A percentile compares a stretch with the other conserved stretches of the same genome.
Conservation (phyloP, 2,888 invertebrate species). For the Choreutis nemorana region DNA sequence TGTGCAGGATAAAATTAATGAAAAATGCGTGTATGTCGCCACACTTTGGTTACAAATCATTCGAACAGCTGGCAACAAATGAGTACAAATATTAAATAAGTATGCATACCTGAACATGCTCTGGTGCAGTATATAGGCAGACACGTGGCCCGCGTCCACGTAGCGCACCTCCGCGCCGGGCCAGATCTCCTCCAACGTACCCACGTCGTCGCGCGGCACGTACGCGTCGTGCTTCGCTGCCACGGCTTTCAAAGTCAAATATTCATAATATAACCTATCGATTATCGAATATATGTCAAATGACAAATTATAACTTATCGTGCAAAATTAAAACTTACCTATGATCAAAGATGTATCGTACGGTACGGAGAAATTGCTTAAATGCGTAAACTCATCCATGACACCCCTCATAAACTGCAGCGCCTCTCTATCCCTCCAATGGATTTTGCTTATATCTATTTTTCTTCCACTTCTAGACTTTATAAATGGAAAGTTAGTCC, state of each 20-base stretch:
- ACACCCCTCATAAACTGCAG: constrained; percentile 95
- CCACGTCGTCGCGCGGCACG: constrained; percentile 86
- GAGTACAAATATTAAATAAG: background rate
- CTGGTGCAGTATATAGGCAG: constrained; percentile 87
- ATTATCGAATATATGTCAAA: background rate
- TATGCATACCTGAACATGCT: constrained; percentile 80
- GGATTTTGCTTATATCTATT: constrained; percentile 68
- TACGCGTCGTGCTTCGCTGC: constrained; percentile 91
- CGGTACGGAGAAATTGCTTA: constrained; percentile 89
- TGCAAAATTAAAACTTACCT: constrained; percentile 26
- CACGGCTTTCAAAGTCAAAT: constrained; percentile 75
- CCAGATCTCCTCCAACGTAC: constrained; percentile 89
- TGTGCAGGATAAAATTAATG: no score
- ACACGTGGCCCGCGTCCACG: constrained; percentile 89
- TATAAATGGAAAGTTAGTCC: constrained; percentile 43
- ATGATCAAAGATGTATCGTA: constrained; percentile 90
- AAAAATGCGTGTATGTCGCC: no score
- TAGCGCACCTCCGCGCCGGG: constrained; percentile 90
- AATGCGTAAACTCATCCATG: constrained; percentile 98
- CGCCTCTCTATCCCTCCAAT: constrained; percentile 80
- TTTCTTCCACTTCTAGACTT: constrained; percentile 33
- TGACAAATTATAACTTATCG: background rate
- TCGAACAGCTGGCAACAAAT: no score
- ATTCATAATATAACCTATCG: background rate
- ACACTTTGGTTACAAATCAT: no score